phyloP scores from a whole-genome alignment of 1,140 invertebrate species.

The Orchesella cincta region DNA sequence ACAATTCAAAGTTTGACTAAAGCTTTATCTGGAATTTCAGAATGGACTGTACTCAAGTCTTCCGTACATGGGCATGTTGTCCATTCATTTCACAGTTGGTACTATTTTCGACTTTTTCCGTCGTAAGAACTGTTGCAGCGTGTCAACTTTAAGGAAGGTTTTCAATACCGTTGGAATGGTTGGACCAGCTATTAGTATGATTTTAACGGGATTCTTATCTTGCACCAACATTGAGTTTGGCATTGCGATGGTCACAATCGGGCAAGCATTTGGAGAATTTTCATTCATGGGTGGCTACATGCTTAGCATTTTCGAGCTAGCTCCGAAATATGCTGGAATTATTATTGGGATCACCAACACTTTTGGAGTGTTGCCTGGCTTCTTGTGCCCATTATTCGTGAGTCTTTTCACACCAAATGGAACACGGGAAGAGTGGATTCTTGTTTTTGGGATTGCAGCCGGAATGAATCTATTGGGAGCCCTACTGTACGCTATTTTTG shows the following conservation, averaged over 20 bases:
- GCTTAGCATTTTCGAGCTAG: constrained; percentile 52
- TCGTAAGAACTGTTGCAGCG: constrained; percentile 43
- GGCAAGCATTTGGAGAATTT: constrained; percentile 49
- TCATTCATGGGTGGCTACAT: constrained; percentile 53
- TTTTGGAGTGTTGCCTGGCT: constrained; percentile 54
- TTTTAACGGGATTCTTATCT: constrained; percentile 40
- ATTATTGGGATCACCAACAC: constrained; percentile 56
- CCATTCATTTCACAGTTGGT: constrained; percentile 49
- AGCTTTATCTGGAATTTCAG: too few species aligned
- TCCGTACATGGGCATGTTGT: constrained; percentile 60
- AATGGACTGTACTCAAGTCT: constrained; percentile 63
- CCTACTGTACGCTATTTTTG: constrained; percentile 56
- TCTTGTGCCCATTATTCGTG: constrained; percentile 51
- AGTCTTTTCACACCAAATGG: constrained; percentile 51
- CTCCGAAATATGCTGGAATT: constrained; percentile 53
- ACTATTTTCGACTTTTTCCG: constrained; percentile 50
- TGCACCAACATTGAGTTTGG: constrained; percentile 45
- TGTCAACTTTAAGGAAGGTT: constrained; percentile 52
- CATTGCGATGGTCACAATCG: constrained; percentile 44
- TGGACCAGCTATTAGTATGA: constrained; percentile 40
- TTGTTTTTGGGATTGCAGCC: constrained; percentile 53
- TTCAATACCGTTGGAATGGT: constrained; percentile 53
- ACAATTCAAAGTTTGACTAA: constrained; percentile 31
- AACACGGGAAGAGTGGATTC: constrained; percentile 53
- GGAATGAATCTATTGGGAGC: constrained; percentile 54